Conservation (phyloP, 2,888 invertebrate species). For the Ommatoiulus sabulosus region DNA sequence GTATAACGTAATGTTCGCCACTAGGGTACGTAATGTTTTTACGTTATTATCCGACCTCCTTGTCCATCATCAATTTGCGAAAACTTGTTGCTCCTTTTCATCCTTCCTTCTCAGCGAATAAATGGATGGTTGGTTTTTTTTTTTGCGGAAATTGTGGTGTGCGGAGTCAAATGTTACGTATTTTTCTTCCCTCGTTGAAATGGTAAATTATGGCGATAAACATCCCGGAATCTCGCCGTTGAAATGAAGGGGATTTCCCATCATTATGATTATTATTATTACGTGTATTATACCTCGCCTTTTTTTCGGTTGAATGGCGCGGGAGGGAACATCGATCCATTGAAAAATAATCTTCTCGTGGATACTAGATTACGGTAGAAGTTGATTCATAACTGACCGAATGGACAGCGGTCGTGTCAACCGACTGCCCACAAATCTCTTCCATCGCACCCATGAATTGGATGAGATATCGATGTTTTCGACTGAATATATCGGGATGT, state of each 20-base stretch:
- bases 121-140: neutral
- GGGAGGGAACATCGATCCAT: neutral
- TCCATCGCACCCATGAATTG: no score
- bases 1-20: neutral
- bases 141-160: slow-evolving; percentile 45
- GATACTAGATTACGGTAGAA: neutral
- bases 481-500: no score
- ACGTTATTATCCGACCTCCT: neutral
- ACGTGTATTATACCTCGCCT: neutral
- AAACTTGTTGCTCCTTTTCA: neutral
- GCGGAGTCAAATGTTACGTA: slow-evolving; percentile 11
- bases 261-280: neutral
- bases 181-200: neutral
- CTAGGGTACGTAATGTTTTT: neutral
- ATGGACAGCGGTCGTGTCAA: neutral
- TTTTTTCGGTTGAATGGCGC: neutral
- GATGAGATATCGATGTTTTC: no score
- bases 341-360: neutral
- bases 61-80: slow-evolving; percentile 15
- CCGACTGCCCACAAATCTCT: no score
- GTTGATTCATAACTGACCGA: neutral
- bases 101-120: neutral
- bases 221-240: neutral
- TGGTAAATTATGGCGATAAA: slow-evolving; percentile 17
- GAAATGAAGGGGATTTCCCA: neutral